Conservation (phyloP, 2,113 vertebrate genomes). For the Illadopsis cleaveri region DNA sequence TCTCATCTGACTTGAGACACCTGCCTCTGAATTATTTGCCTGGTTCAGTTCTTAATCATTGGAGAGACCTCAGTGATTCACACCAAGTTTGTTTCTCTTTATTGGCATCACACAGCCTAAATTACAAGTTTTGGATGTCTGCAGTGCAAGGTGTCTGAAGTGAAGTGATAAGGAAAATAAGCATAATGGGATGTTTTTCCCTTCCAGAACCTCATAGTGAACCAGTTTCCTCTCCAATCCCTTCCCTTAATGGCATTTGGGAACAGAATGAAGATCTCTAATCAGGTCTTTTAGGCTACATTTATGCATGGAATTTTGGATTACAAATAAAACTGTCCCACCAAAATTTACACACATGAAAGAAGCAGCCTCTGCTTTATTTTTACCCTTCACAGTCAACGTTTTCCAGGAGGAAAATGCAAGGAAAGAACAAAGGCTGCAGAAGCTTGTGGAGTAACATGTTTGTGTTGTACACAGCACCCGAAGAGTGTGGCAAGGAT, state of each 20-base stretch:
- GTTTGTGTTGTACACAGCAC: background rate
- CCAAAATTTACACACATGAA: background rate
- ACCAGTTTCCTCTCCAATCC: background rate
- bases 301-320: background rate
- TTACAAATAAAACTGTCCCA: background rate
- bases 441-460: background rate
- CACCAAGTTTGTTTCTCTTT: background rate
- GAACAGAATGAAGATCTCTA: constrained; percentile 12
- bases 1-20: constrained; percentile 6
- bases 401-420: background rate
- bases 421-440: background rate
- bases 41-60: constrained; percentile 16
- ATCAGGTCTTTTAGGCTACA: background rate
- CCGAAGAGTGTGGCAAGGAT: background rate
- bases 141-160: constrained; percentile 47
- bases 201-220: background rate
- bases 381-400: background rate
- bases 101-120: background rate
- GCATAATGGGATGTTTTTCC: constrained; percentile 40
- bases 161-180: constrained; percentile 62
- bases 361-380: background rate
- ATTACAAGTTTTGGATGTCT: constrained; percentile 11
- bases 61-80: background rate
- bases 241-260: constrained; percentile 8
- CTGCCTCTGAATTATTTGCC: constrained; percentile 15